Percentiles rank a stretch among this genome's conserved stretches.
These are phyloP conservation scores for Callyntrura sp. DNA, from an alignment of 2,888 invertebrate species.

Conservation along the genomic window DNA sequence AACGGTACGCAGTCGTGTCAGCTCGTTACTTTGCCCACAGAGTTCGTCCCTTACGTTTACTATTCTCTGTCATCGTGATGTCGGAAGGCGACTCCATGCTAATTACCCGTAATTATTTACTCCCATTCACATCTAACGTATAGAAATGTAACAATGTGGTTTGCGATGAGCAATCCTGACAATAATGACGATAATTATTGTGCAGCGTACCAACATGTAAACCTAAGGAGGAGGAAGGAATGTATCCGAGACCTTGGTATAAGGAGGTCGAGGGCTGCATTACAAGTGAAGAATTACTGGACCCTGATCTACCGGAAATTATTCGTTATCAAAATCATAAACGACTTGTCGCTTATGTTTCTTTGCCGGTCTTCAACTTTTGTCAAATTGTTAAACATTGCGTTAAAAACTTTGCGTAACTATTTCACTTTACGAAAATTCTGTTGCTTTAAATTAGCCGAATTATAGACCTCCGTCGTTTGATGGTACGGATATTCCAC, in stretches of 20 bases:
- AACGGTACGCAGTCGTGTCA: slow-evolving; percentile 53
- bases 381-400: neutral
- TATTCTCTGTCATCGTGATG: slow-evolving; percentile 66
- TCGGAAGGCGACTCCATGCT: slow-evolving; percentile 62
- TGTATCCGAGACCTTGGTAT: slow-evolving; percentile 54
- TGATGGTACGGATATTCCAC: slow-evolving; percentile 75
- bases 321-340: neutral
- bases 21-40: slow-evolving; percentile 58
- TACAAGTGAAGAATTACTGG: slow-evolving; percentile 18
- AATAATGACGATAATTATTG: neutral
- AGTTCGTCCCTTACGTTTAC: slow-evolving; percentile 64
- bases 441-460: too few species aligned
- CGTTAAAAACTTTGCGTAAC: neutral
- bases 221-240: slow-evolving; percentile 18
- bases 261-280: slow-evolving; percentile 55
- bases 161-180: too few species aligned
- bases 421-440: too few species aligned
- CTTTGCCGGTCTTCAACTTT: slow-evolving; percentile 36
- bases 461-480: slow-evolving; percentile 82
- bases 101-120: slow-evolving; percentile 70
- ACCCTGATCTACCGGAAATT: neutral
- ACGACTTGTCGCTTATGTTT: slow-evolving; percentile 35
- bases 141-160: too few species aligned
- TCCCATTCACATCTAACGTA: too few species aligned
- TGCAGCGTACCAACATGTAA: slow-evolving; percentile 60